These are phyloP conservation scores for Lasioglossum morio DNA, from an alignment of 2,888 invertebrate genomes.

Conservation along the genomic window DNA sequence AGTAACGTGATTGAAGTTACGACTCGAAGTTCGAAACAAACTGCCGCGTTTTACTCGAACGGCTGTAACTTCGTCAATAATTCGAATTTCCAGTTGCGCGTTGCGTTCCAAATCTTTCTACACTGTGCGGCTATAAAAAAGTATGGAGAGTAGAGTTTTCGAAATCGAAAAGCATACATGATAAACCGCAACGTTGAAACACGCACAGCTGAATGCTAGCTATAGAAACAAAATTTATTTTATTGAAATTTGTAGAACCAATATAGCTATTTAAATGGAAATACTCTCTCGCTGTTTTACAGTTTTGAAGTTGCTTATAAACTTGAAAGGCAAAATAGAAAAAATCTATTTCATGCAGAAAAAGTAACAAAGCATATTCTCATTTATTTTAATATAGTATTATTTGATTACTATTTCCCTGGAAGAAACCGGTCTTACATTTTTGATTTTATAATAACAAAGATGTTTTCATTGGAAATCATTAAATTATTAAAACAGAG, in stretches of 20 bases:
- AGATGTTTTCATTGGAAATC: neutral
- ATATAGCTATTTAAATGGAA: neutral
- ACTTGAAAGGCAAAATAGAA: too few species aligned
- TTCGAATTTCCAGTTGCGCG: neutral
- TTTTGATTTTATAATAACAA: neutral
- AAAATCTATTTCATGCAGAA: too few species aligned
- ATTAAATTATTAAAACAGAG: too few species aligned
- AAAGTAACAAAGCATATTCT: too few species aligned
- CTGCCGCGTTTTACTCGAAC: neutral
- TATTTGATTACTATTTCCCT: neutral
- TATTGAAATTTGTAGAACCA: neutral
- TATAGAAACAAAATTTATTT: neutral
- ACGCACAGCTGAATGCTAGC: neutral
- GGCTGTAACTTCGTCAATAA: slow-evolving; percentile 2
- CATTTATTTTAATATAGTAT: neutral
- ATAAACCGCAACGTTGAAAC: neutral
- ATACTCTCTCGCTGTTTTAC: neutral
- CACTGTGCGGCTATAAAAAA: neutral
- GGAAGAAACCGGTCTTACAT: too few species aligned
- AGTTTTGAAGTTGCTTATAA: too few species aligned
- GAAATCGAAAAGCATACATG: neutral
- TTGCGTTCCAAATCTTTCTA: neutral
- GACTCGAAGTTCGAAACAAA: neutral
- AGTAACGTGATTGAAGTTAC: neutral
- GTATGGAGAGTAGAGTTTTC: neutral